Conservation (phyloP, 2,113 vertebrate genomes). For the Semnornis frantzii region DNA sequence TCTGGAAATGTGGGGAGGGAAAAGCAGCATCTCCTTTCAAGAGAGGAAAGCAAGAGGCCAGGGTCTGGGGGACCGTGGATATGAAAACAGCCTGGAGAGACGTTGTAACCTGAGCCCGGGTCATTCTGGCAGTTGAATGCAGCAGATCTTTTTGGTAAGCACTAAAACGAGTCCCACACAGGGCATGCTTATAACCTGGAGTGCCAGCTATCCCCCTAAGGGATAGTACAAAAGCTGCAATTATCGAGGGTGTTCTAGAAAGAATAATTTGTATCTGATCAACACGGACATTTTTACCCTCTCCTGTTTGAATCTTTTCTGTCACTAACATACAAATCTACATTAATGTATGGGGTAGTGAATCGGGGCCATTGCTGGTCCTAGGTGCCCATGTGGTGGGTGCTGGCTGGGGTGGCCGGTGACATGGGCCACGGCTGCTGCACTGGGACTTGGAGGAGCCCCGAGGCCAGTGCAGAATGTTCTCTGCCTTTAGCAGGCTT, state of each 20-base stretch:
- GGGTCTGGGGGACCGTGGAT: background rate
- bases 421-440: background rate
- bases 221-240: background rate
- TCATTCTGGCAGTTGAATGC: background rate
- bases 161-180: background rate
- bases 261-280: background rate
- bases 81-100: background rate
- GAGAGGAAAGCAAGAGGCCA: background rate
- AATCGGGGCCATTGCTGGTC: background rate
- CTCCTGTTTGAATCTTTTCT: background rate
- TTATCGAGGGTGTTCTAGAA: background rate
- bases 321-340: no score
- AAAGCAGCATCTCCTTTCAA: background rate
- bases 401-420: background rate
- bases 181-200: background rate
- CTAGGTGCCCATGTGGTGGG: fast-evolving
- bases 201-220: fast-evolving
- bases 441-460: background rate
- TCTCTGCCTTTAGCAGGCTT: background rate
- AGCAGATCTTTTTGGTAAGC: background rate
- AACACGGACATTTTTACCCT: background rate
- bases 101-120: background rate
- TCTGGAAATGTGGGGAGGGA: background rate
- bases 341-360: background rate
- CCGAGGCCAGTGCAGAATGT: fast-evolving